Conservation (phyloP, 2,888 invertebrate species). For the Sicus ferrugineus region DNA sequence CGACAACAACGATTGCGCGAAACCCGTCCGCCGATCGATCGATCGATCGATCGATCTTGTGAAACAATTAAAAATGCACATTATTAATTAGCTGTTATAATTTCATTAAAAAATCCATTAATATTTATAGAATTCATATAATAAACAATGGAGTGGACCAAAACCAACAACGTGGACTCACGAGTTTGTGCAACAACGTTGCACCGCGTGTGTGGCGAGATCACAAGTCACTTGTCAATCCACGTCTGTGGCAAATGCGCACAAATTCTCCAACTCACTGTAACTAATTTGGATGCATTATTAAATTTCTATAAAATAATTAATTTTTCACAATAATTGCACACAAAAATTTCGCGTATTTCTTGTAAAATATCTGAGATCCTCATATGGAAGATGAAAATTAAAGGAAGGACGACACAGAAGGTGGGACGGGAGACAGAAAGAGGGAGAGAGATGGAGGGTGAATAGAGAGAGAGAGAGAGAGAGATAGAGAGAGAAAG, state of each 20-base stretch:
- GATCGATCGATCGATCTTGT: conserved; percentile 16
- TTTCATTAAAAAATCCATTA: conserved; percentile 64
- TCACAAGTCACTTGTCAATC: neutral
- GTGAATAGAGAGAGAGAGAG: too few relatives aligned
- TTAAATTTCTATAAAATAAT: conserved; percentile 13
- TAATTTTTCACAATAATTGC: conserved; percentile 17
- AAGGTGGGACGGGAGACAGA: neutral
- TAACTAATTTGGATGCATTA: conserved; percentile 27
- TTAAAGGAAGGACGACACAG: too few relatives aligned
- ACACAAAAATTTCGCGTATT: neutral
- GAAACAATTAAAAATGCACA: conserved; percentile 62
- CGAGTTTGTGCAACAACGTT: conserved; percentile 13
- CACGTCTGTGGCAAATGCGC: too few relatives aligned
- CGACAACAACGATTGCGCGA: too few relatives aligned
- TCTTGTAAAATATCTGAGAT: neutral
- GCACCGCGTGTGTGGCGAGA: conserved; percentile 19
- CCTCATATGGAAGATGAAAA: too few relatives aligned
- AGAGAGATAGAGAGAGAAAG: too few relatives aligned
- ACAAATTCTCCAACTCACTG: too few relatives aligned
- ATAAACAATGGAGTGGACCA: conserved; percentile 59
- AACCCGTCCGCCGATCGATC: neutral
- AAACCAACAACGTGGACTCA: neutral
- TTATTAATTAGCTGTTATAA: conserved; percentile 63
- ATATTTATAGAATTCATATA: conserved; percentile 64
- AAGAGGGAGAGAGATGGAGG: too few relatives aligned